Base-by-base conservation (phyloP, 1,140 invertebrate species). In the Drosophila serrata region DNA sequence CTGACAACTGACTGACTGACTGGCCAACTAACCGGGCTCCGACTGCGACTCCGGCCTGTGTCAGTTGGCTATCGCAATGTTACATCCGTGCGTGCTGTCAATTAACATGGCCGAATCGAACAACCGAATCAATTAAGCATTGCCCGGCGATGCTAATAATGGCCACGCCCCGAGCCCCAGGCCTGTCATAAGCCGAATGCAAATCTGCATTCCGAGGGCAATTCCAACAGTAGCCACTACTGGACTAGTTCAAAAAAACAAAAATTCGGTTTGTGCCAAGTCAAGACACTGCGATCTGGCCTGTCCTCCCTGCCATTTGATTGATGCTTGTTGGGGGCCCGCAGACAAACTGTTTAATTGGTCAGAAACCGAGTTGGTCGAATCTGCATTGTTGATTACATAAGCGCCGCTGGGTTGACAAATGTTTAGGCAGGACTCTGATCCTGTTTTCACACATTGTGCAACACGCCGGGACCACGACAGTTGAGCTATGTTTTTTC, bases 371-470 rank as follows among this genome's bases (percentile, higher is more conserved):
- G 15, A 33, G 39, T 11, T 15, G 17, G n/a, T n/a, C 33, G 29
- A 59, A 72, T 60, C 56, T 49, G 39, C 55, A 76, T 68, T 76
- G 76, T 78, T 77, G 84, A 88, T 87, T 87, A 87, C 69, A 90
- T 87, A 87, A 87, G 73, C 58, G 76, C 61, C 77, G 59, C 78
- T 79, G 64, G 48, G 85, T 90, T 88, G 85, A 87, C 84, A 87
- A 87, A 90, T 90, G 85, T 84, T 84, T 84, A 77, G 76, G 76
- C 84, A 87, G 84, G 84, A 87, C 77, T 90, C 73, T 90, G 84
- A 81, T 87, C 84, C 84, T 87, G 84, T 87, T 87, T 87, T 87
- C 84, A 90, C 84, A 87, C 84, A 80, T 87, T 90, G 84, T 88
- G 84, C 84, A 87, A 87, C 85, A 90, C 77, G 61, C 72, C 68